Conservation (phyloP, 1,140 invertebrate species). For the Brachionus rubens region DNA sequence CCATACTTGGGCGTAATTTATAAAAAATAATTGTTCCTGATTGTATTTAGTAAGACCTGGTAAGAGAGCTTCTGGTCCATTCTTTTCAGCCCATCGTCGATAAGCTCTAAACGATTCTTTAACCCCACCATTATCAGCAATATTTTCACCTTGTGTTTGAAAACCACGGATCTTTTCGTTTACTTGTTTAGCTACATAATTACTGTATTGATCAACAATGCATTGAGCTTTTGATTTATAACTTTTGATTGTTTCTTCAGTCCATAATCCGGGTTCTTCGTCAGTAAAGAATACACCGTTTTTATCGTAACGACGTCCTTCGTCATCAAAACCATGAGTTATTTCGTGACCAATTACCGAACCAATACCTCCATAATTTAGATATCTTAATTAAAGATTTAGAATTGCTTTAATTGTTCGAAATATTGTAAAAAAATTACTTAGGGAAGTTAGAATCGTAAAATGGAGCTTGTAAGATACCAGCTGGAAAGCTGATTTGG, state of each 20-base stretch:
- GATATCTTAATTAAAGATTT: conserved; percentile 51
- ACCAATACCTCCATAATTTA: conserved; percentile 74
- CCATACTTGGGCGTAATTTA: conserved; percentile 70
- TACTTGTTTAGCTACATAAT: conserved; percentile 17
- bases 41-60: conserved; percentile 67
- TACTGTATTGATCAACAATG: conserved; percentile 26
- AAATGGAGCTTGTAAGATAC: conserved; percentile 32
- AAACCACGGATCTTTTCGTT: conserved; percentile 59
- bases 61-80: conserved; percentile 61
- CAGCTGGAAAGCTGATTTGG: conserved; percentile 63
- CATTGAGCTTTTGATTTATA: conserved; percentile 10
- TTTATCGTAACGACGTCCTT: conserved; percentile 46
- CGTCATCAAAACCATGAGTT: conserved; percentile 59
- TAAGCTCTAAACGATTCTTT: conserved; percentile 63
- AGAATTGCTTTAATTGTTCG: neutral
- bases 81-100: conserved; percentile 64
- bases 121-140: conserved; percentile 63
- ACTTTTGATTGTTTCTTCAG: conserved; percentile 2
- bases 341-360: conserved; percentile 68
- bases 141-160: conserved; percentile 63
- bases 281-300: conserved; percentile 41
- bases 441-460: conserved; percentile 49
- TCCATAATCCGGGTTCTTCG: conserved; percentile 21
- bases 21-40: conserved; percentile 69
- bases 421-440: conserved; percentile 42